Evolutionary conservation across 2,888 invertebrate genomes (phyloP).

Genomic region (Apodemia duryi): DNA sequence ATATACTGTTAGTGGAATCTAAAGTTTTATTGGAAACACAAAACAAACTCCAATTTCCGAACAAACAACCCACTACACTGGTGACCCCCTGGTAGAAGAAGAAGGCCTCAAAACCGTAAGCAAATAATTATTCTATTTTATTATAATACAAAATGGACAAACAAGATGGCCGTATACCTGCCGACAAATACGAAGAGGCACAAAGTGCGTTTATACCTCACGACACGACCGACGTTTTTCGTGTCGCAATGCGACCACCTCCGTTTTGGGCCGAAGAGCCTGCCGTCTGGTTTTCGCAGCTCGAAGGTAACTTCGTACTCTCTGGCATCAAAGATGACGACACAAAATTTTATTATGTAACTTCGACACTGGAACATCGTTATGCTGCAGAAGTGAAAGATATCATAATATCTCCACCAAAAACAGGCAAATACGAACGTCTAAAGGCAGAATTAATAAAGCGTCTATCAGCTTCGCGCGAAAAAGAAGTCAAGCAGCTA

Average conservation of each 20-base stretch:
- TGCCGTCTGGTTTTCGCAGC: slow-evolving; percentile 23
- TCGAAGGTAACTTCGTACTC: slow-evolving; percentile 24
- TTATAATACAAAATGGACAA: not conserved
- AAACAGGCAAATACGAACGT: not conserved
- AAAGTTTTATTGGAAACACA: too few relatives aligned
- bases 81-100: not conserved
- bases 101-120: not conserved
- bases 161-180: not conserved
- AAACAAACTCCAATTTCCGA: too few relatives aligned
- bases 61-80: not conserved
- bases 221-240: slow-evolving; percentile 15
- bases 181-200: not conserved
- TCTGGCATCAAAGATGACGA: slow-evolving; percentile 19
- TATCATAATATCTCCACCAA: slow-evolving; percentile 25
- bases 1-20: too few relatives aligned
- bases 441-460: slow-evolving; percentile 14
- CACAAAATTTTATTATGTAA: slow-evolving; percentile 25
- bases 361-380: slow-evolving; percentile 18
- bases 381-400: slow-evolving; percentile 24
- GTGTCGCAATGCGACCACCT: slow-evolving; percentile 20
- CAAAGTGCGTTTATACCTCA: not conserved
- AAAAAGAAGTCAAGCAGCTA: slow-evolving; percentile 20
- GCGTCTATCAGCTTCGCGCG: slow-evolving; percentile 16
- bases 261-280: slow-evolving; percentile 24
- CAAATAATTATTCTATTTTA: not conserved